Evolutionary conservation across 2,888 invertebrate genomes (phyloP), one percentile per base, ranked within the genome.

Genomic region (Brachypalpus laphriformis): DNA sequence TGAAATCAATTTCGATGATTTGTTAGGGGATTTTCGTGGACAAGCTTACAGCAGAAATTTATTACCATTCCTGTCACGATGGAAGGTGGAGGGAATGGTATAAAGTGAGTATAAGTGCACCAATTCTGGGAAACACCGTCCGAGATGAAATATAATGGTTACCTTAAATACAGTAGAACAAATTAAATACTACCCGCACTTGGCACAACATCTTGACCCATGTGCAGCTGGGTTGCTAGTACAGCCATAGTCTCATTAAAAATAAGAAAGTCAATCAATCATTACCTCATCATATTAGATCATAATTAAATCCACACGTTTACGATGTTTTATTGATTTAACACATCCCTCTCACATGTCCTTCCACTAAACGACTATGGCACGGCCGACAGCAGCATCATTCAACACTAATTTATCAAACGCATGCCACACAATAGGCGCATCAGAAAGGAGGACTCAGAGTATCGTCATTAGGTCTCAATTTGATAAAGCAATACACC

Each of bases 361-460:
- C 59, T 76, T 71, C 34, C 45, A 49, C 59, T 54, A 61, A 77
- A 28, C 37, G 20, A 16, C 34, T 18, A 40, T n/a, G 34, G 47
- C 57, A 31, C 34, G 63, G 31, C 37, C 34, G 63, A 47, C 37
- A 18, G 20, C 61, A 72, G 59, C 70, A 85, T 80, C 71, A 57
- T 57, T 54, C 54, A 66, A 76, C 65, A 61, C 9, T 71, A 75
- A 85, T 85, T 85, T 81, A 81, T 85, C 85, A 82, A 63, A 71
- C 42, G 51, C 65, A 59, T 40, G 85, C 68, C 40, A 18, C 47
- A 70, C 76, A 76, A 76, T 47, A 57, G 70, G 57, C 70, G 28
- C 16, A 28, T 7, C 16, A 18, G n/a, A n/a, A n/a, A 25, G 59
- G 54, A 68, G 56, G 78, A 61, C 56, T 56, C 77, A 63, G 54